phyloP scores from a whole-genome alignment of 2,888 invertebrate genomes.

The Carpatolechia fugitivella region DNA sequence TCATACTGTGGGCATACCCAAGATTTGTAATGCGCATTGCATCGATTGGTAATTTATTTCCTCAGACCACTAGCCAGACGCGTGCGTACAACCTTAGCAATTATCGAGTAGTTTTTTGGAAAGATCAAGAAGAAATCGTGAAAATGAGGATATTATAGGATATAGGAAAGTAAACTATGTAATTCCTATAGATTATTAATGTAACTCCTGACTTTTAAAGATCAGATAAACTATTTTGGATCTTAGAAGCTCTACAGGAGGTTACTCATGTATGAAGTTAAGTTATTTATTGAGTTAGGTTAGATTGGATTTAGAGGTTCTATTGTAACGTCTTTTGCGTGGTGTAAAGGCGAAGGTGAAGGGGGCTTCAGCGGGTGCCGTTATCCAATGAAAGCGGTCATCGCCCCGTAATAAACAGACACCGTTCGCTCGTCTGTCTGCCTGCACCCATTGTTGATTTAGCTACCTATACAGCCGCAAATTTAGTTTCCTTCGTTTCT shows the following conservation, averaged over 20 bases:
- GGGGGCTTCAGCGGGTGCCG: conserved; percentile 53
- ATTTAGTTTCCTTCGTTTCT: neutral
- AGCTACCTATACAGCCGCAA: neutral
- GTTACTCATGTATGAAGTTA: no score
- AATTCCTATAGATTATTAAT: no score
- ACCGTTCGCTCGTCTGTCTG: conserved; percentile 47
- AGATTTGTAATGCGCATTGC: neutral
- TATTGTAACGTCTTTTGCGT: conserved; percentile 9
- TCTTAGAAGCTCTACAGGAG: no score
- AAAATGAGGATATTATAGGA: no score
- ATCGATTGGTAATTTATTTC: neutral
- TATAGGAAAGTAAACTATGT: no score
- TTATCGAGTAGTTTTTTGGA: no score
- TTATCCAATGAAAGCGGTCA: conserved; percentile 59
- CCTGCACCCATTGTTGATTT: conserved; percentile 16
- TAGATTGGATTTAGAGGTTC: no score
- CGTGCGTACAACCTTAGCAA: neutral
- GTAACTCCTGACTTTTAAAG: no score
- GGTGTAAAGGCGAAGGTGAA: neutral
- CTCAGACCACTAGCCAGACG: neutral
- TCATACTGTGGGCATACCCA: no score
- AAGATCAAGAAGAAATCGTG: no score
- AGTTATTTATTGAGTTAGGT: no score
- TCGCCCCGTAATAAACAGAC: conserved; percentile 38
- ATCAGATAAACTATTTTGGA: no score